Conservation (phyloP, 1,140 invertebrate genomes). For the Centruroides sculpturatus region DNA sequence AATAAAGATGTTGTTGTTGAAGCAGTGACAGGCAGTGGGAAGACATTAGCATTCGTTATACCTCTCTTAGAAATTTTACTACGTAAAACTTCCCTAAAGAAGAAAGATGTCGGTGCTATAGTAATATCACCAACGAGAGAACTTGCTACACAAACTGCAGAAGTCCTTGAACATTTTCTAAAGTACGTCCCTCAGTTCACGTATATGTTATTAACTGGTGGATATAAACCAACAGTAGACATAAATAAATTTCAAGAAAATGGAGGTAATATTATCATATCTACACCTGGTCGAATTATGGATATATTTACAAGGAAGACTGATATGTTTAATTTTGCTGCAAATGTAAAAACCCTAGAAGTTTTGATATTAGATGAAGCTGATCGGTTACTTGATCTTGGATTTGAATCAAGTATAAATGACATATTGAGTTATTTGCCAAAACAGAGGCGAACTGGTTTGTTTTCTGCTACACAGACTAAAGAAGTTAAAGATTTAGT, state of each 20-base stretch:
- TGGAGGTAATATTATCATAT: slow-evolving; percentile 74
- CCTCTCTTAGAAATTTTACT: slow-evolving; percentile 74
- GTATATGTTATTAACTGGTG: slow-evolving; percentile 58
- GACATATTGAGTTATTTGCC: slow-evolving; percentile 83
- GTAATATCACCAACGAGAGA: slow-evolving; percentile 89
- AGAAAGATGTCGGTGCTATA: slow-evolving; percentile 49
- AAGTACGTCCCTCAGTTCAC: slow-evolving; percentile 29
- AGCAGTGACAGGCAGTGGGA: slow-evolving; percentile 92
- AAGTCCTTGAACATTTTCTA: slow-evolving; percentile 51
- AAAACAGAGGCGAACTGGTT: slow-evolving; percentile 79
- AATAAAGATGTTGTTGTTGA: slow-evolving; percentile 87
- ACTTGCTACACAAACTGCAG: slow-evolving; percentile 71
- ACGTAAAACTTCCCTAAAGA: slow-evolving; percentile 30
- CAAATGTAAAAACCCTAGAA: slow-evolving; percentile 62
- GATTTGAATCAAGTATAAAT: slow-evolving; percentile 72
- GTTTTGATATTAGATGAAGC: slow-evolving; percentile 93
- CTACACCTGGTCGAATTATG: slow-evolving; percentile 81
- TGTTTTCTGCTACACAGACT: slow-evolving; percentile 98
- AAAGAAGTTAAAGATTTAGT: slow-evolving; percentile 84
- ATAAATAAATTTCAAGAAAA: slow-evolving; percentile 46
- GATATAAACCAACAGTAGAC: slow-evolving; percentile 52
- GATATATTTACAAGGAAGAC: slow-evolving; percentile 57
- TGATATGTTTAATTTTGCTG: slow-evolving; percentile 41
- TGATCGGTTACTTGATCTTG: slow-evolving; percentile 80
- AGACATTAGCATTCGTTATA: slow-evolving; percentile 87